A percentile compares a stretch with the other conserved stretches of the same genome.
Conservation (phyloP, 2,888 invertebrate genomes). For the Hypomecis punctinalis region DNA sequence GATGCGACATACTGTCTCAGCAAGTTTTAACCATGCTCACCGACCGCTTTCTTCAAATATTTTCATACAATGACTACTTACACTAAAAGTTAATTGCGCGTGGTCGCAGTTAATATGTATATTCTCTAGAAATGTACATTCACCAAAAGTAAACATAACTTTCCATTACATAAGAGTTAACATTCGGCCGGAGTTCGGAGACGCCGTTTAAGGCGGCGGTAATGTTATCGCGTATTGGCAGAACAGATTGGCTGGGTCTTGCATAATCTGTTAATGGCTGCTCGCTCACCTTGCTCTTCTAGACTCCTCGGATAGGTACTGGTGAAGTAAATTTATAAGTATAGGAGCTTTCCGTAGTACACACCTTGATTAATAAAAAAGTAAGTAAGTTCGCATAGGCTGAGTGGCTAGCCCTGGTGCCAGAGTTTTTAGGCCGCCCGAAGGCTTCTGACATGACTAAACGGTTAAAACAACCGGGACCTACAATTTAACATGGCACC, state of each 20-base stretch:
- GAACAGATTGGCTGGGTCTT: conserved; percentile 36
- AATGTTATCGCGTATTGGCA: conserved; percentile 33
- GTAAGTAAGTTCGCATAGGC: too few relatives aligned
- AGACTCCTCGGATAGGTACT: conserved; percentile 37
- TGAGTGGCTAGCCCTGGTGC: too few relatives aligned
- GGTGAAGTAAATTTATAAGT: conserved; percentile 9
- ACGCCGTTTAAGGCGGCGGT: conserved; percentile 32
- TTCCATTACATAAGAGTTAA: conserved; percentile 41
- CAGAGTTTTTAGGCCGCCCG: too few relatives aligned
- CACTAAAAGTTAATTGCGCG: conserved; percentile 41
- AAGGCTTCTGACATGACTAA: too few relatives aligned
- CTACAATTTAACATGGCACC: too few relatives aligned
- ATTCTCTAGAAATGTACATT: conserved; percentile 38
- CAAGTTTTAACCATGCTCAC: conserved; percentile 10
- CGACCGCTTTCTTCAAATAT: conserved; percentile 32
- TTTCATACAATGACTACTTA: conserved; percentile 26
- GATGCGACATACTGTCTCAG: neutral
- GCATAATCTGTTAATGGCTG: conserved; percentile 36
- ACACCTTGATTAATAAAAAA: too few relatives aligned
- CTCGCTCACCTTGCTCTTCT: conserved; percentile 50
- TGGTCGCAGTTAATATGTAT: conserved; percentile 31
- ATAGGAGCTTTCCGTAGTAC: neutral
- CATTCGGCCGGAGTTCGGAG: conserved; percentile 34
- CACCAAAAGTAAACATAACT: conserved; percentile 43
- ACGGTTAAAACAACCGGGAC: too few relatives aligned